These are phyloP conservation scores for Apodemus speciosus DNA, from an alignment of 2,113 vertebrate species.

Conservation along the genomic window DNA sequence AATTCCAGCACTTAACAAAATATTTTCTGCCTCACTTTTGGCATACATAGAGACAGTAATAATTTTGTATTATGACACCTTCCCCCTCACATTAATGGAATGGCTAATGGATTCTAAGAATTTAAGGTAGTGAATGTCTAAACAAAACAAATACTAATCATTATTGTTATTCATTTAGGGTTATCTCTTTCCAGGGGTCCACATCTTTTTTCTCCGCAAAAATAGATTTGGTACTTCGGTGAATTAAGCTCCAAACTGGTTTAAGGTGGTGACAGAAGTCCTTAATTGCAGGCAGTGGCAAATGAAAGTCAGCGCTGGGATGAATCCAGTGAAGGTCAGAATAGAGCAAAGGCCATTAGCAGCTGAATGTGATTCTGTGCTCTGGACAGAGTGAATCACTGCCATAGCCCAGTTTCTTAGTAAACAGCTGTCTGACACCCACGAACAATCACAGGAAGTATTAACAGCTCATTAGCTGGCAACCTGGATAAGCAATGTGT, in stretches of 20 bases:
- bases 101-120: constrained; percentile 49
- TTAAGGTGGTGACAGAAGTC: constrained; percentile 67
- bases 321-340: constrained; percentile 61
- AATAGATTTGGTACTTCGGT: constrained; percentile 71
- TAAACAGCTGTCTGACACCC: constrained; percentile 53
- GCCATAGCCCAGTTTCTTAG: constrained; percentile 51
- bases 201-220: constrained; percentile 54
- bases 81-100: neutral
- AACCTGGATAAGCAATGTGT: neutral
- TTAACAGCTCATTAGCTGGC: neutral
- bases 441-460: constrained; percentile 52
- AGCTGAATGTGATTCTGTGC: constrained; percentile 63
- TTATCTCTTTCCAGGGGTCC: constrained; percentile 42
- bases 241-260: constrained; percentile 72
- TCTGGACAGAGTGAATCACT: constrained; percentile 62
- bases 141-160: constrained; percentile 50
- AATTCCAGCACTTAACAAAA: constrained; percentile 45
- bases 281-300: constrained; percentile 75
- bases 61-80: constrained; percentile 33
- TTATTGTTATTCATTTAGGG: constrained; percentile 50
- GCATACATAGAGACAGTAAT: constrained; percentile 56
- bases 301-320: constrained; percentile 73
- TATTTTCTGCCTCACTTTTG: constrained; percentile 24
- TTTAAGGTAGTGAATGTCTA: constrained; percentile 57
- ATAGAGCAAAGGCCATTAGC: constrained; percentile 64